Evolutionary conservation across 2,888 invertebrate species (phyloP), one percentile per base, ranked within the genome.

Genomic region (Trissoscelio sp.): DNA sequence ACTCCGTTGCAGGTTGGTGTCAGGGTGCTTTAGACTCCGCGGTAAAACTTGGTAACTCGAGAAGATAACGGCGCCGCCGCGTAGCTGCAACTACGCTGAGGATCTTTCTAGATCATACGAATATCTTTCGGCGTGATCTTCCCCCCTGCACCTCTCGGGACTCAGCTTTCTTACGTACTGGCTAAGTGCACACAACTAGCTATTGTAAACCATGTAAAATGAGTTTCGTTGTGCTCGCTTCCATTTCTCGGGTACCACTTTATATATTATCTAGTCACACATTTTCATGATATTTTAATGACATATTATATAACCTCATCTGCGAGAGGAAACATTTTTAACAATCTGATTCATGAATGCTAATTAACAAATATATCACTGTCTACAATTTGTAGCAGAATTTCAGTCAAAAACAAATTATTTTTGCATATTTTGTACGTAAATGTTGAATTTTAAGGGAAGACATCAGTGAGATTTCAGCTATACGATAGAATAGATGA

Each of bases 1-100:
- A 88, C 86, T 86, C 83, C 55, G 74, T 70, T 70, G 77, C 83
- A 62, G 74, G 85, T 84, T 83, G 83, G 84, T 86, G 86, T 87
- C 84, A 77, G 83, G 83, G 72, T 75, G 84, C 83, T 84, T 87
- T 85, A 85, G 83, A 83, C 84, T 83, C 74, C 79, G 70, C 79
- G 84, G 83, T 86, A 85, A 86, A 87, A 88, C 83, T 88, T 85
- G 85, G 84, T 85, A 87, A 88, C 85, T 87, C 83, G 83, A 83
- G 81, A 84, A 88, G 88, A 88, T 88, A 88, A 88, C 88, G 85
- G 78, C 77, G 80, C 82, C 64, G 74, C 75, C 18, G 57, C 57
- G n/a, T n/a, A 55, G 75, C 67, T 12, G 74, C 53, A 75, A 84
- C 83, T 57, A 82, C 79, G 67, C 81, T 69, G 83, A 84, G 83